Conservation (phyloP, 1,140 invertebrate genomes). For the Eubasilissa regina region DNA sequence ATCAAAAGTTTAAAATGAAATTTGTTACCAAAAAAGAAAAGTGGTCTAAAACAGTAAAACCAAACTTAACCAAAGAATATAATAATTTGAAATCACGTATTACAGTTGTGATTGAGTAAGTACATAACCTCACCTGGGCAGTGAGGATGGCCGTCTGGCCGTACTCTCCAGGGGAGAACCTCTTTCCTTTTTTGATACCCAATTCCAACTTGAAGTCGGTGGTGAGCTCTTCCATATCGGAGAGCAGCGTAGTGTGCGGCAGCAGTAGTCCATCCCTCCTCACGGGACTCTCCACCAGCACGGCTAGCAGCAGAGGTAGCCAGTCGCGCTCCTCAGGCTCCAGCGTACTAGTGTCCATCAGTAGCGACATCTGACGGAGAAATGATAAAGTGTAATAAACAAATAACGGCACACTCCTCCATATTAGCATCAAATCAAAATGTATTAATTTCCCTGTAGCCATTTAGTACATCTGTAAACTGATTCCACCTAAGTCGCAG, state of each 20-base stretch:
- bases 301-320: constrained; percentile 81
- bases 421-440: neutral
- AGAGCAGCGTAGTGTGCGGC: constrained; percentile 83
- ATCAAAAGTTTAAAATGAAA: no score
- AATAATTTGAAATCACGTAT: no score
- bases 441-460: no score
- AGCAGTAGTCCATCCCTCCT: constrained; percentile 74
- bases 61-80: no score
- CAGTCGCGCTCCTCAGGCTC: constrained; percentile 77
- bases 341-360: constrained; percentile 83
- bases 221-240: constrained; percentile 82
- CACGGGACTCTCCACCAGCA: constrained; percentile 79
- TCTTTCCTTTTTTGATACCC: constrained; percentile 62
- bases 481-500: no score
- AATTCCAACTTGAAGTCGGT: constrained; percentile 78
- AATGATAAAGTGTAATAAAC: neutral
- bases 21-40: no score
- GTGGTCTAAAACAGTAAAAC: no score
- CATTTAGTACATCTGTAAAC: no score
- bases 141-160: constrained; percentile 74
- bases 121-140: constrained; percentile 71
- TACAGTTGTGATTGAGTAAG: no score
- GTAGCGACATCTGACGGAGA: constrained; percentile 73
- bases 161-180: constrained; percentile 78
- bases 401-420: neutral